Evolutionary conservation across 2,888 invertebrate species (phyloP).

Genomic region (Phlogophora meticulosa): DNA sequence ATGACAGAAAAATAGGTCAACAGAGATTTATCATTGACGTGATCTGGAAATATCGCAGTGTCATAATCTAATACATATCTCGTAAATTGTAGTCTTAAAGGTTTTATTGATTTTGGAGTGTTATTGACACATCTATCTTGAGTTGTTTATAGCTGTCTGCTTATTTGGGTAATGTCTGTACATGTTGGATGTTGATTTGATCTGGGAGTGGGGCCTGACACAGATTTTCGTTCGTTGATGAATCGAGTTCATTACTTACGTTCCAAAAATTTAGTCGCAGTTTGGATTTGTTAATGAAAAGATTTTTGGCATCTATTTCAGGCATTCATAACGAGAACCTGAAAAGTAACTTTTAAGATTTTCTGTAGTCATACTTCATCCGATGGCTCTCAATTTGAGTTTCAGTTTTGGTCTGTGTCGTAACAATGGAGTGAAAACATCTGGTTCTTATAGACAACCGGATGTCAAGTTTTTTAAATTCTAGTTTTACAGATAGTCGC

Average conservation of each 20-base stretch:
- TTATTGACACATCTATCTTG: conserved; percentile 43
- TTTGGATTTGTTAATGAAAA: background rate
- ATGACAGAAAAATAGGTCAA: conserved; percentile 51
- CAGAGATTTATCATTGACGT: conserved; percentile 51
- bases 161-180: conserved; percentile 7
- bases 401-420: too few species aligned
- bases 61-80: conserved; percentile 48
- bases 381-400: too few species aligned
- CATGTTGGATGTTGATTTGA: conserved; percentile 24
- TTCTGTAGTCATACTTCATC: too few species aligned
- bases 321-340: too few species aligned
- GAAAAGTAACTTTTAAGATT: background rate
- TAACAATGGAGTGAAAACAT: too few species aligned
- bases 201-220: conserved; percentile 20
- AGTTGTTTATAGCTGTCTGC: conserved; percentile 28
- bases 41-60: conserved; percentile 49
- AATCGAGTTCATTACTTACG: conserved; percentile 39
- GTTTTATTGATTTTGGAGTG: conserved; percentile 42
- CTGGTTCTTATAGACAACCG: too few species aligned
- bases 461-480: too few species aligned
- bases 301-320: background rate
- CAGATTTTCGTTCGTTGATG: conserved; percentile 34
- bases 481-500: background rate
- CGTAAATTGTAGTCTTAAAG: conserved; percentile 33
- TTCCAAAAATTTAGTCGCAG: conserved; percentile 9